Evolutionary conservation across 2,797 vertebrate species (phyloP).

Genomic region (Aphelocoma californica): DNA sequence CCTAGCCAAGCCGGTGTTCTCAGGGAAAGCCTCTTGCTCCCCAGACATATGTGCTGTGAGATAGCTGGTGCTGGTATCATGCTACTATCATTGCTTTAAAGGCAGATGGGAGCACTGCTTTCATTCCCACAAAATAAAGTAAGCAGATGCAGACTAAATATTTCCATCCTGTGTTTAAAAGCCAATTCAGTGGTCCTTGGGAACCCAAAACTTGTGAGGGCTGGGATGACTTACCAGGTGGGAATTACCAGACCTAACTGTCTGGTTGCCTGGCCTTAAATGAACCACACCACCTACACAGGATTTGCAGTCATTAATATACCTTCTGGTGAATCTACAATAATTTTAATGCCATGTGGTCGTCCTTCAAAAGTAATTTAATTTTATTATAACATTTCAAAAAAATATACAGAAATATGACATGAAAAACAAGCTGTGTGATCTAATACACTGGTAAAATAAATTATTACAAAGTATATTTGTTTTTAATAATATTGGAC

Average conservation of each 20-base stretch:
- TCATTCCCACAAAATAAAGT: neutral
- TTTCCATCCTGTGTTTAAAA: neutral
- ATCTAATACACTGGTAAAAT: neutral
- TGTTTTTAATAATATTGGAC: slow-evolving; percentile 32
- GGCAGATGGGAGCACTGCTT: neutral
- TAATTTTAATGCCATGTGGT: neutral
- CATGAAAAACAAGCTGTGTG: neutral
- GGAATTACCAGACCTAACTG: neutral
- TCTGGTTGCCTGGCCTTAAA: neutral
- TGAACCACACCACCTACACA: neutral
- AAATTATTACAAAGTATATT: slow-evolving; percentile 7
- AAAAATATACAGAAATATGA: neutral
- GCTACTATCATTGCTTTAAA: neutral
- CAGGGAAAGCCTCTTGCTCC: neutral
- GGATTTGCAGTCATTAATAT: neutral
- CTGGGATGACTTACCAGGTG: neutral
- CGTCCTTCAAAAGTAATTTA: neutral
- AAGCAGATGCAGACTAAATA: neutral
- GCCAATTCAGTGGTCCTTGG: neutral
- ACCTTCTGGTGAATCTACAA: neutral
- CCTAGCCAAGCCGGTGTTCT: neutral
- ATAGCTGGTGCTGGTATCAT: neutral
- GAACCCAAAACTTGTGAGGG: neutral
- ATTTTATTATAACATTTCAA: neutral
- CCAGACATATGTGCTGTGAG: accelerated